Percentiles rank a stretch among this genome's conserved stretches.
phyloP scores from a whole-genome alignment of 2,113 vertebrate species.

The Bubo scandiacus region DNA sequence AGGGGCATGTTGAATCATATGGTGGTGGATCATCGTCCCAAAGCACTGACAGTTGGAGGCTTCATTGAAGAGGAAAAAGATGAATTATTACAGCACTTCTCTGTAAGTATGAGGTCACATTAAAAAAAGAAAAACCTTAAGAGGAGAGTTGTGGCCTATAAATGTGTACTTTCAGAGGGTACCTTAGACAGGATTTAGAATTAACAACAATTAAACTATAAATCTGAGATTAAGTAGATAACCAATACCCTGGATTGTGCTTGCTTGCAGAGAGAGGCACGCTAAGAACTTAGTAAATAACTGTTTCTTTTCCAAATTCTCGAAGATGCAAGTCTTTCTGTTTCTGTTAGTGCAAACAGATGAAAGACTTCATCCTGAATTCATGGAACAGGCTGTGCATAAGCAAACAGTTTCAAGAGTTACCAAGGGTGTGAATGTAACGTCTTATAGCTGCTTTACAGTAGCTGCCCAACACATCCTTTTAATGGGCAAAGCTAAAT shows the following conservation, averaged over 20 bases:
- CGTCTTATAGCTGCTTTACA: not conserved
- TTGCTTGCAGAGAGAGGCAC: not conserved
- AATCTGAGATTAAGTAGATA: not conserved
- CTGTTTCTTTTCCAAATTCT: not conserved
- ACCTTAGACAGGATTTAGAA: no score
- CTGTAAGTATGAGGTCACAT: constrained; percentile 78
- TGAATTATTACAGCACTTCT: constrained; percentile 92
- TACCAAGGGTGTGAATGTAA: not conserved
- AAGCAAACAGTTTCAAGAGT: not conserved
- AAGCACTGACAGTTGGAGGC: constrained; percentile 86
- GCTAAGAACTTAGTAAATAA: not conserved
- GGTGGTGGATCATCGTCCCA: constrained; percentile 95
- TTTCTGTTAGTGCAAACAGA: not conserved
- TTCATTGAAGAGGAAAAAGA: constrained; percentile 93
- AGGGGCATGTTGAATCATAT: constrained; percentile 88
- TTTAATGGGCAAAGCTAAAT: not conserved
- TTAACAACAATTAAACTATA: not conserved
- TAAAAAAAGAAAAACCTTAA: not conserved
- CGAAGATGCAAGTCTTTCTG: not conserved
- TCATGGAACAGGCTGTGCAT: not conserved
- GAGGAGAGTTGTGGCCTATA: not conserved
- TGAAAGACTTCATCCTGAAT: not conserved
- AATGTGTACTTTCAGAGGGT: no score
- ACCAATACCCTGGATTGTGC: no score
- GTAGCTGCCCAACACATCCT: not conserved